These are phyloP conservation scores for Vidua macroura DNA, from an alignment of 2,113 vertebrate species.

Conservation along the genomic window DNA sequence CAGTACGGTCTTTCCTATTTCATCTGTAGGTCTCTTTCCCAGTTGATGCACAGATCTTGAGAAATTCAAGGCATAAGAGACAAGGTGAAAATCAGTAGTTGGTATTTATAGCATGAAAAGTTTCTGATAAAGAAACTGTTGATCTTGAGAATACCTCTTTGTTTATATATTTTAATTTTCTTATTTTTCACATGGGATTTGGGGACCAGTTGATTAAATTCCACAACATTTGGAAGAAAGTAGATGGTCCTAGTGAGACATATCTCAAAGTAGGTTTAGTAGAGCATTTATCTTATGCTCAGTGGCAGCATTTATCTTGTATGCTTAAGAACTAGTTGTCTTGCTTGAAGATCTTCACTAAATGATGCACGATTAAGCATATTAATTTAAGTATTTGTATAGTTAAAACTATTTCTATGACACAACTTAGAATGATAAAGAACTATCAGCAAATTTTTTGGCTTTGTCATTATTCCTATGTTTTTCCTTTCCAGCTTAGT, in stretches of 20 bases:
- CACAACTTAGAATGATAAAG: not conserved
- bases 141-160: not conserved
- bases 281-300: not conserved
- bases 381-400: not conserved
- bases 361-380: not conserved
- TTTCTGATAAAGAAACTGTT: not conserved
- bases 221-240: not conserved
- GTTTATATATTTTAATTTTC: not conserved
- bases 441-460: not conserved
- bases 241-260: not conserved
- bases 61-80: not conserved
- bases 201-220: not conserved
- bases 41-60: not conserved
- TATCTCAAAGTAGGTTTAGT: not conserved
- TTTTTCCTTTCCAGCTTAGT: not conserved
- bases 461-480: not conserved
- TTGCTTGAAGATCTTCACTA: not conserved
- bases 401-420: not conserved
- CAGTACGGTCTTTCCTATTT: fast-evolving
- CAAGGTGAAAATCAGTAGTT: not conserved
- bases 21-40: not conserved
- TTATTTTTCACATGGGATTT: not conserved
- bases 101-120: not conserved
- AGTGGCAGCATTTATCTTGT: not conserved
- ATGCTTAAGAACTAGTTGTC: not conserved